Conservation (phyloP, 2,888 invertebrate species). For the Digitonthophagus gazella region DNA sequence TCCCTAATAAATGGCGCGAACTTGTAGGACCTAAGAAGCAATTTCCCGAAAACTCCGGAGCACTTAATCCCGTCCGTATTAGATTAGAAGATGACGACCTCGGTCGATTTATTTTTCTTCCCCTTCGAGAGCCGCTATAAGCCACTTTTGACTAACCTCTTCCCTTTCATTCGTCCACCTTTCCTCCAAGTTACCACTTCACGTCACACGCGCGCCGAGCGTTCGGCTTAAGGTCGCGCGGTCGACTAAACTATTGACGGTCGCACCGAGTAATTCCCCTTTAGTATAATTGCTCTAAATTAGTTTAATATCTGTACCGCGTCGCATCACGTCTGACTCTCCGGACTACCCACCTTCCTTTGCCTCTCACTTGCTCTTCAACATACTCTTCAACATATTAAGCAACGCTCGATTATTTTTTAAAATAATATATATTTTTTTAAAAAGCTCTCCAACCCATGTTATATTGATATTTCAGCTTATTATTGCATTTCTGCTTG, state of each 20-base stretch:
- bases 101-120: constrained; percentile 5
- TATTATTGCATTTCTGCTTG: too few species aligned
- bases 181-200: not conserved
- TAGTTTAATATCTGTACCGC: constrained; percentile 2
- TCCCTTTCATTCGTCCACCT: constrained; percentile 8
- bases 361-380: not conserved
- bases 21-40: constrained; percentile 4
- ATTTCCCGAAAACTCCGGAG: not conserved
- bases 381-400: not conserved
- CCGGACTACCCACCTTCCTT: not conserved
- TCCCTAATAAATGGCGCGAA: constrained; percentile 9
- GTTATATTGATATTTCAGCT: too few species aligned
- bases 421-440: not conserved
- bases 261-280: constrained; percentile 3
- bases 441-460: too few species aligned
- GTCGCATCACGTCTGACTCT: not conserved
- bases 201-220: not conserved
- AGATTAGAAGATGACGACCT: constrained; percentile 11
- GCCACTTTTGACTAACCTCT: constrained; percentile 7
- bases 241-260: not conserved
- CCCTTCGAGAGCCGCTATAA: not conserved
- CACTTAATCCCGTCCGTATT: constrained; percentile 9
- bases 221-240: not conserved
- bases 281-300: constrained; percentile 12
- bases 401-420: not conserved